These are phyloP conservation scores for Danio tinwini DNA, from an alignment of 2,797 vertebrate genomes.

Conservation along the genomic window DNA sequence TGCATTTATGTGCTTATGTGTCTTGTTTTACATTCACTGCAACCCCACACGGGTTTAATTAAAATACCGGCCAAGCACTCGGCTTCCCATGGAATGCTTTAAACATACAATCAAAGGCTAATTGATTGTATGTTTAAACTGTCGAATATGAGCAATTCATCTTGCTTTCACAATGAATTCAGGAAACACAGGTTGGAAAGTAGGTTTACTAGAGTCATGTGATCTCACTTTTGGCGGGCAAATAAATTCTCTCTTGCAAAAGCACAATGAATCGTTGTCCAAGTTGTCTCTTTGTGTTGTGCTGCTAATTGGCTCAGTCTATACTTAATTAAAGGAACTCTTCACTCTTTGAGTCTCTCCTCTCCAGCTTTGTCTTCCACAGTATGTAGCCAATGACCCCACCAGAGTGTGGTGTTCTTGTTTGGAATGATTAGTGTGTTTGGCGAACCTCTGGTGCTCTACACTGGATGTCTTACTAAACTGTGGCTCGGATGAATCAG, in stretches of 20 bases:
- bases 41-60: conserved; percentile 8
- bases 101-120: no score
- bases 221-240: conserved; percentile 7
- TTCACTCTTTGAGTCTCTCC: not conserved
- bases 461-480: conserved; percentile 3
- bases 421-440: conserved; percentile 6
- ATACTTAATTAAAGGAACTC: conserved; percentile 23
- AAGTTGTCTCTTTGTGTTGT: conserved; percentile 29
- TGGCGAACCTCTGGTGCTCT: not conserved
- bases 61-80: conserved; percentile 29
- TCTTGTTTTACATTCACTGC: not conserved
- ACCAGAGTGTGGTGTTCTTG: conserved; percentile 5
- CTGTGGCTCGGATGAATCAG: conserved; percentile 14
- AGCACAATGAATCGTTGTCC: conserved; percentile 23
- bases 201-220: conserved; percentile 6
- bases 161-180: conserved; percentile 39
- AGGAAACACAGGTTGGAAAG: conserved; percentile 15
- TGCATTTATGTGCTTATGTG: not conserved
- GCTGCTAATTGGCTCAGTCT: conserved; percentile 43
- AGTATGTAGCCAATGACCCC: not conserved
- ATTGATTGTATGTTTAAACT: conserved; percentile 65
- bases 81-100: conserved; percentile 32
- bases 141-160: conserved; percentile 54
- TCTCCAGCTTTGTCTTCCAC: not conserved
- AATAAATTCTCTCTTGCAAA: conserved; percentile 37